Evolutionary conservation across 2,113 vertebrate genomes (phyloP).

Genomic region (Tetrao urogallus): DNA sequence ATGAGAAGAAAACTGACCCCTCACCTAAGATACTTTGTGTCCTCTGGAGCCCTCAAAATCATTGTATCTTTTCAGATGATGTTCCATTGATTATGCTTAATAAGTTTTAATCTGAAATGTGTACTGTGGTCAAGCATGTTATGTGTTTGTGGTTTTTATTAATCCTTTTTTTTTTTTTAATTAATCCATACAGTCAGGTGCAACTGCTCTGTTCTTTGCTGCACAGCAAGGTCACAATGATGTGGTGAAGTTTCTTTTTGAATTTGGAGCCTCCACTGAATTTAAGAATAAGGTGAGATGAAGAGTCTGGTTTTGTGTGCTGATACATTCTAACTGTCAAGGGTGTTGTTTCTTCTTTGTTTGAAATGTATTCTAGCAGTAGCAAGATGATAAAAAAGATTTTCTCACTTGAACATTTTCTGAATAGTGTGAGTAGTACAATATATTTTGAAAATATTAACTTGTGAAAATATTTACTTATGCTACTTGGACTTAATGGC

Average conservation of each 20-base stretch:
- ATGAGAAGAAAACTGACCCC: neutral
- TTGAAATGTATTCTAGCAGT: neutral
- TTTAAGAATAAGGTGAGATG: slow-evolving; percentile 89
- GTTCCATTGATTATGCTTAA: neutral
- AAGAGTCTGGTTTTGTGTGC: slow-evolving; percentile 1
- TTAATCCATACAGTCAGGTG: slow-evolving; percentile 86
- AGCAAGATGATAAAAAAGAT: neutral
- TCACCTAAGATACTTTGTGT: neutral
- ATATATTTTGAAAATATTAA: neutral
- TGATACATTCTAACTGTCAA: neutral
- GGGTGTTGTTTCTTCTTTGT: neutral
- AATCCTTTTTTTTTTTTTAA: neutral
- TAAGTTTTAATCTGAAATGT: neutral
- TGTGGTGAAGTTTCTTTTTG: slow-evolving; percentile 92
- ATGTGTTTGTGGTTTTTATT: neutral
- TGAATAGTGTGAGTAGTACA: neutral
- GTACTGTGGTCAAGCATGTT: neutral
- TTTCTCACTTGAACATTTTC: neutral
- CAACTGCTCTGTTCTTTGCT: slow-evolving; percentile 94
- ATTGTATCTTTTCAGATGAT: neutral
- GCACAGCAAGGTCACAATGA: slow-evolving; percentile 94
- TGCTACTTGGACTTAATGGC: neutral
- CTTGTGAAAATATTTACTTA: neutral
- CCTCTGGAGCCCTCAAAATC: neutral
- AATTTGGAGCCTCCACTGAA: slow-evolving; percentile 96